Base-by-base conservation (phyloP, 2,888 invertebrate species). In the Trachelus stipa region DNA sequence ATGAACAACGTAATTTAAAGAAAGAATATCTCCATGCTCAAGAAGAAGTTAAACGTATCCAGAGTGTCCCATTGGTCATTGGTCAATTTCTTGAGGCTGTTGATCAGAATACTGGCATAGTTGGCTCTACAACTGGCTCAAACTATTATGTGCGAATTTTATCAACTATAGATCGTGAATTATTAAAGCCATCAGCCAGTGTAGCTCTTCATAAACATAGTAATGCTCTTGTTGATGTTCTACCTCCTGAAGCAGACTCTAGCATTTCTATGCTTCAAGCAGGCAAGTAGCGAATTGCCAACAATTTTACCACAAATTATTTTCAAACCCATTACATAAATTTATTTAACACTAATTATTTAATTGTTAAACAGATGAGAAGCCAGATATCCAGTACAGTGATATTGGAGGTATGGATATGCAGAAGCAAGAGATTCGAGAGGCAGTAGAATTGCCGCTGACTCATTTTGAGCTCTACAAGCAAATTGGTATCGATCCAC, bases 391-490 rank as follows among this genome's bases (percentile, higher is more conserved):
- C 11, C 95, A 96, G 81, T 99, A 99, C 92, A 95, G 97, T 9
- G 99, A 99, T 89, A 99, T 99, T 89, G 99, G 99, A 91, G 99
- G 99, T 68, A 97, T 99, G 97, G 99, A 99, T 92, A 98, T 99
- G 94, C 99, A 99, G 92, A 99, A 99, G 89, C 99, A 99, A 90
- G 99, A 99, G 92, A 99, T 99, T 86, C 93, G 98, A 77, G 99
- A 99, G 92, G 99, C 99, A 9, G 99, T 99, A 0, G 99, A 99
- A 91, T 92, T 99, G 81, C 99, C 99, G 0, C 93, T 99, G 31
- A 99, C 99, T 31, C 99, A 99, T 91, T 99, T 99, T 89, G 99
- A 99, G 92, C 93, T 99, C 71, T 99, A 99, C 92, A 96, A 99
- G 91, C 99, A 99, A 93, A 97, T 97, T 89, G 99, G 99, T 92